phyloP scores from a whole-genome alignment of 2,113 vertebrate genomes.

The Phyllostomus discolor region DNA sequence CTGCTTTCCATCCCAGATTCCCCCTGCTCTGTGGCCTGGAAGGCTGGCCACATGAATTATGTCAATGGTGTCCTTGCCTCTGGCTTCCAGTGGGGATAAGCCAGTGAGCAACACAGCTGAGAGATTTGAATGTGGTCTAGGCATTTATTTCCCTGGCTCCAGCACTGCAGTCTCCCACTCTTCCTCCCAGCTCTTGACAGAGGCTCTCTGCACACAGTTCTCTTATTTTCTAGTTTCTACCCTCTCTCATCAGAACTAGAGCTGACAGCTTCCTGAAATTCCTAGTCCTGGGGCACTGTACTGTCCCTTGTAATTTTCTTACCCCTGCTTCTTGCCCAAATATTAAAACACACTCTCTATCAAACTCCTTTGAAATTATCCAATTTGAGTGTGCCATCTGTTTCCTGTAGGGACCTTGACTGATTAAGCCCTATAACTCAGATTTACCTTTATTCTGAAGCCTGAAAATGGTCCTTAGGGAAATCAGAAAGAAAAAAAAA shows the following conservation, averaged over 20 bases:
- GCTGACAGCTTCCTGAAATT: neutral
- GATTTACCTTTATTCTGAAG: slow-evolving; percentile 53
- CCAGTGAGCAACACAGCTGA: neutral
- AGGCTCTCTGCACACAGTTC: neutral
- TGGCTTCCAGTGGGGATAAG: neutral
- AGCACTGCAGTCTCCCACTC: neutral
- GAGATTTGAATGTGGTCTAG: neutral
- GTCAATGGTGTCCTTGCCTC: neutral
- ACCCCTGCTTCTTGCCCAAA: neutral
- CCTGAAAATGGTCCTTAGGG: neutral
- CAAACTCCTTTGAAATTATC: slow-evolving; percentile 54
- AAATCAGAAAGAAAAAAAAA: neutral
- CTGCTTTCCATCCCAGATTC: neutral
- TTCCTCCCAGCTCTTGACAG: neutral
- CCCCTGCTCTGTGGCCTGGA: neutral
- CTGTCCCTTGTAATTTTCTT: neutral
- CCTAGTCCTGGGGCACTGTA: neutral
- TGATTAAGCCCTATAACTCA: neutral
- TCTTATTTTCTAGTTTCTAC: neutral
- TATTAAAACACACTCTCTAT: slow-evolving; percentile 6
- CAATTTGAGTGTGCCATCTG: slow-evolving; percentile 54
- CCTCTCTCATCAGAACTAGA: neutral
- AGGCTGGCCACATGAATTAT: neutral
- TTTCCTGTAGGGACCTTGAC: slow-evolving; percentile 28
- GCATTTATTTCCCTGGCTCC: neutral